Percentiles rank a stretch among this genome's conserved stretches.
These are phyloP conservation scores for Actinostola sp. DNA, from an alignment of 92 coral and sea anemone genomes.

Conservation along the genomic window DNA sequence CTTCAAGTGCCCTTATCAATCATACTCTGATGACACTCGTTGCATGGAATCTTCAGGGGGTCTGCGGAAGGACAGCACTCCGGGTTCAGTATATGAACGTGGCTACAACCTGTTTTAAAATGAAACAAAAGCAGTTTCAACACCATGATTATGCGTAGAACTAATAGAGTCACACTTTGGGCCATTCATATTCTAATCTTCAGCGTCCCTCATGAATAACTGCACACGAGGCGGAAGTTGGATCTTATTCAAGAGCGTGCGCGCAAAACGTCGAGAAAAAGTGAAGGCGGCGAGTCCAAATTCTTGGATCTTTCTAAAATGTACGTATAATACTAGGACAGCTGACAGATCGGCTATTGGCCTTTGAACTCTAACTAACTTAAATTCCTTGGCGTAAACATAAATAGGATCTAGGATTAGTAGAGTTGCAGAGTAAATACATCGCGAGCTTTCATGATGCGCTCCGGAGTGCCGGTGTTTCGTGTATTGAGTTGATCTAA, in stretches of 20 bases:
- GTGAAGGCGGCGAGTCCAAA: too few species aligned
- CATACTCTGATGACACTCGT: background rate
- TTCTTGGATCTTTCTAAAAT: background rate
- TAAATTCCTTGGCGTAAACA: conserved; percentile 13
- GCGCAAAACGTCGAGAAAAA: too few species aligned
- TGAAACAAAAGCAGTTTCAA: conserved; percentile 8
- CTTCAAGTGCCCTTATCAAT: conserved; percentile 24
- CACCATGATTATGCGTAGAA: background rate
- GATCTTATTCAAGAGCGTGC: background rate
- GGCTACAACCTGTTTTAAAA: conserved; percentile 9
- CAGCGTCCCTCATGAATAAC: conserved; percentile 5
- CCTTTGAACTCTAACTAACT: conserved; percentile 29
- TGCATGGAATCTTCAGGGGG: conserved; percentile 1
- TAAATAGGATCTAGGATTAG: conserved; percentile 13
- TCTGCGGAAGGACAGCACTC: background rate
- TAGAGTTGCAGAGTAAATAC: background rate
- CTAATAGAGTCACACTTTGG: background rate
- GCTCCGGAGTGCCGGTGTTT: background rate
- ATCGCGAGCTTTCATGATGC: background rate
- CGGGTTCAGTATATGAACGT: too few species aligned
- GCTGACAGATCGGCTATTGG: conserved; percentile 13
- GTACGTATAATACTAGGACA: background rate
- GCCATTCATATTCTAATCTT: conserved; percentile 23
- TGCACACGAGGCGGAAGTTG: conserved; percentile 3
- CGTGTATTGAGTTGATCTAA: too few species aligned